Evolutionary conservation across 2,888 invertebrate species (phyloP), one percentile per base, ranked within the genome.

Genomic region (Aethes cnicana): DNA sequence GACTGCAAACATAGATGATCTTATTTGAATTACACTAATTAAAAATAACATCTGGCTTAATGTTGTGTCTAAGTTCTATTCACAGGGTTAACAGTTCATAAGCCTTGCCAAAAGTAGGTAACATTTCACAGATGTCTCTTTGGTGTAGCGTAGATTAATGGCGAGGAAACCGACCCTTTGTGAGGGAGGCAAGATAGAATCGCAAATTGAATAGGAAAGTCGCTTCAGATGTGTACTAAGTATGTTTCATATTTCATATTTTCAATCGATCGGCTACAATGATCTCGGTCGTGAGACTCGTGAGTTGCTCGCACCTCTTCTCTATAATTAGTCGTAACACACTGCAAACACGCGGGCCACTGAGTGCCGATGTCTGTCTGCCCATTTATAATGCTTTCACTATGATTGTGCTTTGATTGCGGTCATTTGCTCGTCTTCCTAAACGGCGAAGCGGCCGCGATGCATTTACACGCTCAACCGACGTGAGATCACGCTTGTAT

Each of bases 381-480:
- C 61, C 69, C 70, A 71, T 77, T 76, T 77, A 62, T 62, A 59
- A 72, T 72, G 80, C 82, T 85, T 86, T 85, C 81, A 80, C 81
- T 75, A 65, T 84, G 80, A 84, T 84, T 81, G 81, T 81, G 72
- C 75, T 82, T 82, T 85, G 84, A 85, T 84, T 84, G 78, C 74
- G 72, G 79, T 75, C 73, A 78, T 84, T 84, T 82, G 69, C 77
- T 77, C 73, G 67, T 79, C 74, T 76, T 72, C 71, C 63, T 77
- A 83, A 82, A 78, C 70, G 59, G 62, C 61, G 57, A 56, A 71
- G 68, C 64, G 63, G 72, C 72, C 72, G 61, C 68, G 61, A 64
- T 66, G 69, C 68, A 63, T 72, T 75, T 75, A 78, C 72, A 75
- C 68, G 69, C 70, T 72, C 64, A 62, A 61, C 67, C 64, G 66